Evolutionary conservation across 2,113 vertebrate species (phyloP), one percentile per base, ranked within the genome.

Genomic region (Colius striatus): DNA sequence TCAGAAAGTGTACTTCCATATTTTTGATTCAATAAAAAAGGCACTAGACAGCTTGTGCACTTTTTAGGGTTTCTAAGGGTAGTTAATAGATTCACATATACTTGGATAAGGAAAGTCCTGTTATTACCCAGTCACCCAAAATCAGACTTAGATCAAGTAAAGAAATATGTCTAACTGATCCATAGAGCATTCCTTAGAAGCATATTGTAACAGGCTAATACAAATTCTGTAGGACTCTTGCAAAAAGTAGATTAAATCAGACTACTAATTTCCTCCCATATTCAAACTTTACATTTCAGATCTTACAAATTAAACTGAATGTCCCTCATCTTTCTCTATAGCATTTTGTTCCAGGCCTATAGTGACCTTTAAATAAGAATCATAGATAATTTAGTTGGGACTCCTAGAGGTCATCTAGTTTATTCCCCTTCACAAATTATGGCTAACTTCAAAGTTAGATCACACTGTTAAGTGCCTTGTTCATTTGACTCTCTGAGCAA

Each of bases 371-470:
- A 68, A 76, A 94, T 94, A 77, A 94, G n/a, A 86, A 77, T 70
- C 9, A 17, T 25, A 62, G 47, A 94, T 86, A 84, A 80, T 86
- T 70, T 80, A 70, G 11, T 58, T 51, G 30, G 11, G 36, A 76
- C 26, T 3, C 25, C 18, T 86, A 68, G 29, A 88, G 50, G 82
- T 92, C 86, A 80, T 70, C 12, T 84, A 66, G 67, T 86, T 94
- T 90, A 77, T 84, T 66, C 11, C 12, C 18, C 26, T 62, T 94
- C 68, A 77, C 41, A 80, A 90, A 77, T 27, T n/a, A 62, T 58
- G 83, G n/a, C 47, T 94, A 80, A 61, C 84, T 89, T 94, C 83
- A 86, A 88, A 83, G 89, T 83, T n/a, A 80, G 26, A 73, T 83
- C n/a, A 45, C 58, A 47, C 79, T 80, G 50, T 48, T 68, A 50